Percentiles rank a stretch among this genome's conserved stretches.
Conservation (phyloP, 2,113 vertebrate genomes). For the Crocuta crocuta region DNA sequence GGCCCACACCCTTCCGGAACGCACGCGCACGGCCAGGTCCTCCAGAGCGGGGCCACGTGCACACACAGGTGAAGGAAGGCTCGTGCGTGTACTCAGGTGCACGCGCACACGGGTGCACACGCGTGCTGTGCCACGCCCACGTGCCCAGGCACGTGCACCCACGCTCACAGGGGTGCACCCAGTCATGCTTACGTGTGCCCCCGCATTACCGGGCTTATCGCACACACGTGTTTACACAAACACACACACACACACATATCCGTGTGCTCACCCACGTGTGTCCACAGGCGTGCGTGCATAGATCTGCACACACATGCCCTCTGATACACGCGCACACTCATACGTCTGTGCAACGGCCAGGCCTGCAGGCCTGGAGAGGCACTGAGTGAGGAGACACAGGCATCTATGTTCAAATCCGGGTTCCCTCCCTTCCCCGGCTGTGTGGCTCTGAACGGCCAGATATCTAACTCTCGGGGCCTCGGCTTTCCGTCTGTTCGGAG, state of each 20-base stretch:
- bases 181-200: rapidly evolving
- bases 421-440: background rate
- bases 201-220: too few relatives aligned
- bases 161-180: background rate
- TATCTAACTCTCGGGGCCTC: background rate
- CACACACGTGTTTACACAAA: background rate
- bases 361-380: background rate
- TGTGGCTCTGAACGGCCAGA: background rate
- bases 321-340: background rate
- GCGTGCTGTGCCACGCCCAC: too few relatives aligned
- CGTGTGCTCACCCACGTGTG: background rate
- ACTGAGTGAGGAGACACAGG: background rate
- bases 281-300: rapidly evolving
- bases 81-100: too few relatives aligned
- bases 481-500: background rate
- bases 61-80: too few relatives aligned
- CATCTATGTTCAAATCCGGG: background rate
- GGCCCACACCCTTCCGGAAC: background rate
- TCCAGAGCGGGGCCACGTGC: rapidly evolving
- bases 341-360: rapidly evolving
- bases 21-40: rapidly evolving
- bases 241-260: rapidly evolving
- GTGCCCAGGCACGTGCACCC: too few relatives aligned
- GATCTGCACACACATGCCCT: background rate
- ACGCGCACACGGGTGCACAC: too few relatives aligned